Percentiles rank a stretch among this genome's conserved stretches.
Conservation (phyloP, 2,113 vertebrate species). For the Pipa parva region DNA sequence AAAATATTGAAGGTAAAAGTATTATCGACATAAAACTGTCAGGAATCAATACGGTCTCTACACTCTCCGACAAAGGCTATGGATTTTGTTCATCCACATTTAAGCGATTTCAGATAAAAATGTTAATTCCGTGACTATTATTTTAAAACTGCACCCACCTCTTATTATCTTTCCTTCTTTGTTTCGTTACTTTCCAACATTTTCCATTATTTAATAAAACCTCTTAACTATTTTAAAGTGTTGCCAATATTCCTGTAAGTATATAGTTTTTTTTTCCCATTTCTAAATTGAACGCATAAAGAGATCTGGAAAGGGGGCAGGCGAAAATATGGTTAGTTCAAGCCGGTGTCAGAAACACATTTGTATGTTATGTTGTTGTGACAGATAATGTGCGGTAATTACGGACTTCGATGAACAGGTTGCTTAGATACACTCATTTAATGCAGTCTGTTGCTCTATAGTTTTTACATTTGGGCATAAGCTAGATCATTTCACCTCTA, state of each 20-base stretch:
- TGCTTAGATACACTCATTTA: conserved; percentile 45
- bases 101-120: too few relatives aligned
- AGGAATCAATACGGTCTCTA: not conserved
- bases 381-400: conserved; percentile 14
- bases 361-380: not conserved
- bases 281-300: too few relatives aligned
- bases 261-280: not conserved
- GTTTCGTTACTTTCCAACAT: too few relatives aligned
- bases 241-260: not conserved
- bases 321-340: not conserved
- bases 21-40: conserved; percentile 23
- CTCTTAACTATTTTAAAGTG: too few relatives aligned
- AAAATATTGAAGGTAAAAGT: conserved; percentile 16
- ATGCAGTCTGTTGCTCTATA: conserved; percentile 33
- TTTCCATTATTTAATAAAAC: too few relatives aligned
- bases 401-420: conserved; percentile 34
- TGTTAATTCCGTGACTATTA: too few relatives aligned
- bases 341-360: not conserved
- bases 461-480: not conserved
- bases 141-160: too few relatives aligned
- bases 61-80: too few relatives aligned
- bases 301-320: too few relatives aligned
- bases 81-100: too few relatives aligned
- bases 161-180: too few relatives aligned
- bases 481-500: conserved; percentile 11